Evolutionary conservation across 2,797 vertebrate genomes (phyloP).

Genomic region (Diplodus puntazzo): DNA sequence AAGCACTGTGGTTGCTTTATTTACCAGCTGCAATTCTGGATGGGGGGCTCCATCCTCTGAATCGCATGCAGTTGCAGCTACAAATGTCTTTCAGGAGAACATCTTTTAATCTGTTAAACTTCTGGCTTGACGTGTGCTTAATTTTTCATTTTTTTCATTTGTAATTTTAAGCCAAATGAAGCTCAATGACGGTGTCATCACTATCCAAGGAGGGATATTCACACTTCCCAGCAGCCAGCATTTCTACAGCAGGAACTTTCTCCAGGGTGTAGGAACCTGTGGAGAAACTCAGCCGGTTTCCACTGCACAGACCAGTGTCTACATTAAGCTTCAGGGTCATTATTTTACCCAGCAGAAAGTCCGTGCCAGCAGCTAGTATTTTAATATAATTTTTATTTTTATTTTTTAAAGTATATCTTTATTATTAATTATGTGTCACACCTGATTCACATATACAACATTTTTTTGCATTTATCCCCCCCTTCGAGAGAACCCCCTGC

Average conservation of each 20-base stretch:
- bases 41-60: not conserved
- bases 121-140: not conserved
- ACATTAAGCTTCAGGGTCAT: too few relatives aligned
- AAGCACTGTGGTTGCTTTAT: conserved; percentile 49
- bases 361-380: too few relatives aligned
- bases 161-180: not conserved
- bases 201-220: not conserved
- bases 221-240: not conserved
- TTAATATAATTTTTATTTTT: too few relatives aligned
- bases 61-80: not conserved
- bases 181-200: not conserved
- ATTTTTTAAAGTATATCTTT: too few relatives aligned
- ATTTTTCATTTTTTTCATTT: not conserved
- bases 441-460: too few relatives aligned
- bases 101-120: not conserved
- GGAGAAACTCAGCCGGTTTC: too few relatives aligned
- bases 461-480: too few relatives aligned
- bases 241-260: too few relatives aligned
- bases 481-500: too few relatives aligned
- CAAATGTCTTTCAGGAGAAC: conserved; percentile 12
- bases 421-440: not conserved
- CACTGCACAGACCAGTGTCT: too few relatives aligned
- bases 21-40: conserved; percentile 48
- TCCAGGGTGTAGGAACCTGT: too few relatives aligned
- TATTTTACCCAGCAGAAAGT: too few relatives aligned